Evolutionary conservation across 2,113 vertebrate species (phyloP).

Genomic region (Oreotrochilus melanogaster): DNA sequence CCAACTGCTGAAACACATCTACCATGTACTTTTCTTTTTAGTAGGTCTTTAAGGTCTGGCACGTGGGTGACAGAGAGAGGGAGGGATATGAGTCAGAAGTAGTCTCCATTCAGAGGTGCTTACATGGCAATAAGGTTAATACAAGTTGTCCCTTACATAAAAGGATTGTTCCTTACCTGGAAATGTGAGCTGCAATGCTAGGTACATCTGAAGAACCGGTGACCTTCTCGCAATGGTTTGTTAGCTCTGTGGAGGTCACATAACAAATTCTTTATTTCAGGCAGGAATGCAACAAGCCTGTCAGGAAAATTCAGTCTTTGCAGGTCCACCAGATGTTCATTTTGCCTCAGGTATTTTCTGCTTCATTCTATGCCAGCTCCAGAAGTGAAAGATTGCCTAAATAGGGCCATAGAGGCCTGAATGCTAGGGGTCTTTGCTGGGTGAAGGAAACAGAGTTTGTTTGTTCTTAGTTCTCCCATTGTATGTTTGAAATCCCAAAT

Average conservation of each 20-base stretch:
- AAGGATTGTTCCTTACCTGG: neutral
- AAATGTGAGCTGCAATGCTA: neutral
- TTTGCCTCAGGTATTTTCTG: slow-evolving; percentile 15
- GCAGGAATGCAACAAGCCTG: neutral
- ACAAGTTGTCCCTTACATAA: neutral
- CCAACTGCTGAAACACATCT: neutral
- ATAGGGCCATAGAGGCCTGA: neutral
- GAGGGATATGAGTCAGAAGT: neutral
- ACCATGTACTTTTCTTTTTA: neutral
- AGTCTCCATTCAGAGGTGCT: neutral
- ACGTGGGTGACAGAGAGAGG: neutral
- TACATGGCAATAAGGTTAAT: neutral
- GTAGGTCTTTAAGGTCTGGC: neutral
- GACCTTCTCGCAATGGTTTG: neutral
- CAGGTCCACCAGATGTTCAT: neutral
- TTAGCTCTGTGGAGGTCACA: neutral
- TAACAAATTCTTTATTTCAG: neutral
- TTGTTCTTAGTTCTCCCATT: neutral
- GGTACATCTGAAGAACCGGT: neutral
- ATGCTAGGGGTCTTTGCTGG: neutral
- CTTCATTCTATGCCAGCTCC: neutral
- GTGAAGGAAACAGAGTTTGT: neutral
- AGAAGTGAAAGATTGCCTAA: neutral
- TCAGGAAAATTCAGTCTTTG: neutral
- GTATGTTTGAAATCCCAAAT: neutral